Conservation (phyloP, 2,888 invertebrate species). For the Latheticus oryzae region DNA sequence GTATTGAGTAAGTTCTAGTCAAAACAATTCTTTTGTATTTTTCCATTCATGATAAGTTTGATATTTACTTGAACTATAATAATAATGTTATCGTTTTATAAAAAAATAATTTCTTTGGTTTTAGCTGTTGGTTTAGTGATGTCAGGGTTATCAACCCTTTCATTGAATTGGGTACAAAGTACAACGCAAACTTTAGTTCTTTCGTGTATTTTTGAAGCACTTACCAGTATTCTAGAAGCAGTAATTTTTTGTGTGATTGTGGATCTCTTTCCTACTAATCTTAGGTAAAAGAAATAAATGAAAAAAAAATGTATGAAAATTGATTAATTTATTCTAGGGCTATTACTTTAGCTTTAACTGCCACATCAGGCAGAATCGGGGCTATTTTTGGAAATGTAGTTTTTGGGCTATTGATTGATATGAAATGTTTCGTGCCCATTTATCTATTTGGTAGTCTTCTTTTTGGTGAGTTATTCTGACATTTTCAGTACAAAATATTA, state of each 20-base stretch:
- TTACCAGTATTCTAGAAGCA: conserved; percentile 72
- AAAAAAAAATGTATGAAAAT: background rate
- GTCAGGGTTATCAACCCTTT: conserved; percentile 69
- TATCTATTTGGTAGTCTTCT: conserved; percentile 71
- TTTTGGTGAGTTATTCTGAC: conserved; percentile 67
- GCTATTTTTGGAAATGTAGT: conserved; percentile 72
- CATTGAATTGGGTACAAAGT: conserved; percentile 69
- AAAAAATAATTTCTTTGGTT: conserved; percentile 48
- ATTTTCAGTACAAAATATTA: conserved; percentile 21
- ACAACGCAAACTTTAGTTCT: conserved; percentile 69
- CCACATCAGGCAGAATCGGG: conserved; percentile 71
- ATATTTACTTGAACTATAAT: conserved; percentile 1
- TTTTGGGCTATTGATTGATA: conserved; percentile 70
- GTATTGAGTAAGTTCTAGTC: conserved; percentile 67
- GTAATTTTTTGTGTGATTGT: conserved; percentile 73
- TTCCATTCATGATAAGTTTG: conserved; percentile 11
- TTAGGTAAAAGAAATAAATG: conserved; percentile 48
- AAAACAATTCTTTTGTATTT: conserved; percentile 7
- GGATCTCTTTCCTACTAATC: conserved; percentile 67
- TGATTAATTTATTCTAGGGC: conserved; percentile 63
- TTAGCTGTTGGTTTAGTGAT: conserved; percentile 70
- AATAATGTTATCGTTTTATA: conserved; percentile 2
- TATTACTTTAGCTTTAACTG: conserved; percentile 71
- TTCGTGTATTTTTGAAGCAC: conserved; percentile 71
- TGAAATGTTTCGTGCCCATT: conserved; percentile 70